Conservation (phyloP, 2,888 invertebrate species). For the Drosophila quinaria region DNA sequence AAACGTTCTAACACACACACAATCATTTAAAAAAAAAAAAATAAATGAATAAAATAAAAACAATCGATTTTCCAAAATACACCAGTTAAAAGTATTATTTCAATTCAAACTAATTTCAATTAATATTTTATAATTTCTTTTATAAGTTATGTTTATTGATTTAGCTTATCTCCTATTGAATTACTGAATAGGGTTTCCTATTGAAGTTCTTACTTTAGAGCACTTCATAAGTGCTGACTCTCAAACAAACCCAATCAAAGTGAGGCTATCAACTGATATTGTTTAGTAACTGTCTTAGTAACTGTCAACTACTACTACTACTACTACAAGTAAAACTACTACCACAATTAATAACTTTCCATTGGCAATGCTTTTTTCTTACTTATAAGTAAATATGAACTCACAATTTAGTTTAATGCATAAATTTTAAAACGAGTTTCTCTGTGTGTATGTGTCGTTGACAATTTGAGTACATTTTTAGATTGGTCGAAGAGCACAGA, state of each 20-base stretch:
- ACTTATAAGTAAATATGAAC: constrained; percentile 34
- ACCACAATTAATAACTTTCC: constrained; percentile 19
- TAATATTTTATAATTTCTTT: not conserved
- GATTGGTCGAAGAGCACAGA: constrained; percentile 53
- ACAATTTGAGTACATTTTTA: constrained; percentile 43
- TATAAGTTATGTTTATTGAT: constrained; percentile 14
- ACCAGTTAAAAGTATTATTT: constrained; percentile 56
- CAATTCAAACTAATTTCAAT: constrained; percentile 4
- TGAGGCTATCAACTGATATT: constrained; percentile 24
- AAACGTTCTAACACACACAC: constrained; percentile 22
- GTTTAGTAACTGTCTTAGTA: constrained; percentile 31
- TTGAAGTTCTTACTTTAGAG: constrained; percentile 1
- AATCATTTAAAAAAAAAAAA: constrained; percentile 24
- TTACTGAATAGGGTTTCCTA: constrained; percentile 11
- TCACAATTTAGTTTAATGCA: constrained; percentile 53
- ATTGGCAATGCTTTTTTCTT: constrained; percentile 58
- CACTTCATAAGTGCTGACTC: constrained; percentile 31
- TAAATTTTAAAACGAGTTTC: constrained; percentile 50
- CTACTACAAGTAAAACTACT: constrained; percentile 10
- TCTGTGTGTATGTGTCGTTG: constrained; percentile 58
- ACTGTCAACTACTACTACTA: constrained; percentile 34
- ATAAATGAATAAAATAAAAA: constrained; percentile 9
- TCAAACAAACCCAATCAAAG: constrained; percentile 6
- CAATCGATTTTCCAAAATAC: constrained; percentile 23
- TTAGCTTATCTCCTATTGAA: constrained; percentile 1